Percentiles rank a stretch among this genome's conserved stretches.
phyloP scores from a whole-genome alignment of 2,888 invertebrate species.

The Eledone cirrhosa region DNA sequence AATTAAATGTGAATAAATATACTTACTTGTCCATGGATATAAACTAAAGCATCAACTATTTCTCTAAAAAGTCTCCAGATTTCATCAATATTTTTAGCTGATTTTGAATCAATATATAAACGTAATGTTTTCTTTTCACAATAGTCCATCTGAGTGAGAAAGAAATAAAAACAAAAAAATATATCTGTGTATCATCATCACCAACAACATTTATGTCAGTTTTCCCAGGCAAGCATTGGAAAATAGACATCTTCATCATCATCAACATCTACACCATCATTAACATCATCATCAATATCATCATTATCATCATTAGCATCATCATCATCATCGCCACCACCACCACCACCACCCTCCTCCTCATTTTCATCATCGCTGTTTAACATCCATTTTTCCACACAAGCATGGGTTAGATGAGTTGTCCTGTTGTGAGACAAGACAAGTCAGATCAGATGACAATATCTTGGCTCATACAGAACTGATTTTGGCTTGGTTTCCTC shows the following conservation, averaged over 20 bases:
- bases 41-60: conserved; percentile 88
- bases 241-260: not conserved
- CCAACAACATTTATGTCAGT: not conserved
- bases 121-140: conserved; percentile 92
- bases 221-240: no score
- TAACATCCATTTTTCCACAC: no score
- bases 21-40: conserved; percentile 90
- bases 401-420: no score
- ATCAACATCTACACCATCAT: no score
- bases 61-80: conserved; percentile 94
- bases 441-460: no score
- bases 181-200: not conserved
- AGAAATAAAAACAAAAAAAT: not conserved
- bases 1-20: not conserved
- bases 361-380: no score
- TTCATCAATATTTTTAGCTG: conserved; percentile 78
- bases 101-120: conserved; percentile 82
- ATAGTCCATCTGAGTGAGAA: conserved; percentile 86
- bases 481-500: no score
- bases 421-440: no score
- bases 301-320: no score
- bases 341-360: no score
- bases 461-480: no score
- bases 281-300: not conserved
- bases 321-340: no score